Percentiles rank a stretch among this genome's conserved stretches.
Conservation (phyloP, 2,888 invertebrate genomes). For the Crepidodera aurea region DNA sequence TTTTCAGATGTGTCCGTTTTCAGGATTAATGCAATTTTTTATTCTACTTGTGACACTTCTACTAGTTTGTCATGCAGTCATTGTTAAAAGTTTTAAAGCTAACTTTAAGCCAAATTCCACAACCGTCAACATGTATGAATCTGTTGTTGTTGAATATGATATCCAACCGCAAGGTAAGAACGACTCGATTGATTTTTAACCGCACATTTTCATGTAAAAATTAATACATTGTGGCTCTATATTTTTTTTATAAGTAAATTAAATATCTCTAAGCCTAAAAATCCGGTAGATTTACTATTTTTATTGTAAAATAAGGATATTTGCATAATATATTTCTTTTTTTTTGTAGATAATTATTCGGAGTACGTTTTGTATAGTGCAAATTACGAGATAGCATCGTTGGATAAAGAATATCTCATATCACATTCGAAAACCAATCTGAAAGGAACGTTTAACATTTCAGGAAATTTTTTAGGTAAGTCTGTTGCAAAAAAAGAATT, state of each 20-base stretch:
- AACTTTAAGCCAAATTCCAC: constrained; percentile 49
- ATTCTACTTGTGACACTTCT: constrained; percentile 51
- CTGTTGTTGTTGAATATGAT: constrained; percentile 45
- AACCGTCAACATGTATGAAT: constrained; percentile 52
- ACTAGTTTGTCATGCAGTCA: constrained; percentile 49
- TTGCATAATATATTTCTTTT: too few relatives aligned
- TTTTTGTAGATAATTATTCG: too few relatives aligned
- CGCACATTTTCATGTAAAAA: too few relatives aligned
- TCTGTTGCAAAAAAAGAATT: constrained; percentile 7
- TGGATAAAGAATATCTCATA: constrained; percentile 43
- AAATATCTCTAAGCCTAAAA: too few relatives aligned
- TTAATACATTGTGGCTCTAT: too few relatives aligned
- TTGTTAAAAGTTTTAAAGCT: constrained; percentile 49
- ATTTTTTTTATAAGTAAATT: constrained; percentile 32
- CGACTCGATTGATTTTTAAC: too few relatives aligned
- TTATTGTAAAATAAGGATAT: too few relatives aligned
- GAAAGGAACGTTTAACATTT: constrained; percentile 52
- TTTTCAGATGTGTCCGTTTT: constrained; percentile 59
- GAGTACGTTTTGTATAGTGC: constrained; percentile 42
- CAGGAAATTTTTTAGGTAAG: constrained; percentile 58
- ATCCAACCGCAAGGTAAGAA: constrained; percentile 25
- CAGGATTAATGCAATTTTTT: constrained; percentile 52
- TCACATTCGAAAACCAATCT: constrained; percentile 27
- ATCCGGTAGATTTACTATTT: too few relatives aligned
- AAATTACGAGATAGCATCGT: constrained; percentile 42